A percentile compares a stretch with the other conserved stretches of the same genome.
These are phyloP conservation scores for Acleris literana DNA, from an alignment of 2,888 invertebrate species.

Conservation along the genomic window DNA sequence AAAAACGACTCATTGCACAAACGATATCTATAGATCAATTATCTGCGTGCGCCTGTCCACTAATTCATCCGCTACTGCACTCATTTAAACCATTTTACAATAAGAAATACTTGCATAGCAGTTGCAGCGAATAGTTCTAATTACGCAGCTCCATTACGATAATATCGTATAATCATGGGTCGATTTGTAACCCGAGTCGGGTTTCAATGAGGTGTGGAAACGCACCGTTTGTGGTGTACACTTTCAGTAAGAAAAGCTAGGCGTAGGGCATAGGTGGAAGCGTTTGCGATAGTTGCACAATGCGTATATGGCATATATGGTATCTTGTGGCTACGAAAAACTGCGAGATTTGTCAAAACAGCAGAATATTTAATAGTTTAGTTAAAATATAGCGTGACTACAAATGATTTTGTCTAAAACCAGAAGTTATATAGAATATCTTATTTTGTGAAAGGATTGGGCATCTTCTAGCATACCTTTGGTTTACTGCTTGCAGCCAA, in stretches of 20 bases:
- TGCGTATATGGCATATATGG: too few relatives aligned
- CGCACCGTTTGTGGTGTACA: slow-evolving; percentile 69
- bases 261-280: slow-evolving; percentile 39
- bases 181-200: slow-evolving; percentile 72
- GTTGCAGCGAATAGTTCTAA: slow-evolving; percentile 66
- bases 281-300: slow-evolving; percentile 17
- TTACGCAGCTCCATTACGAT: slow-evolving; percentile 74
- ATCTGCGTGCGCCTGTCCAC: slow-evolving; percentile 14
- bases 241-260: slow-evolving; percentile 56
- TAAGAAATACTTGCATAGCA: slow-evolving; percentile 51
- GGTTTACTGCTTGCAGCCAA: too few relatives aligned
- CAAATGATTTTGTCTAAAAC: too few relatives aligned
- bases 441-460: too few relatives aligned
- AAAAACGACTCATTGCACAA: too few relatives aligned
- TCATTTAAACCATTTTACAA: slow-evolving; percentile 42
- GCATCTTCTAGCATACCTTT: too few relatives aligned
- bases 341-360: too few relatives aligned
- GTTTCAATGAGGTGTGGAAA: slow-evolving; percentile 79
- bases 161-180: slow-evolving; percentile 76
- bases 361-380: too few relatives aligned
- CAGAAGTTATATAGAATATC: too few relatives aligned
- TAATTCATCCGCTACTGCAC: slow-evolving; percentile 27
- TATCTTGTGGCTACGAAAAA: too few relatives aligned
- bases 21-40: neutral
- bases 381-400: too few relatives aligned